A percentile compares a stretch with the other conserved stretches of the same genome.
Conservation (phyloP, 2,113 vertebrate species). For the Orthochromis malagaraziensis region DNA sequence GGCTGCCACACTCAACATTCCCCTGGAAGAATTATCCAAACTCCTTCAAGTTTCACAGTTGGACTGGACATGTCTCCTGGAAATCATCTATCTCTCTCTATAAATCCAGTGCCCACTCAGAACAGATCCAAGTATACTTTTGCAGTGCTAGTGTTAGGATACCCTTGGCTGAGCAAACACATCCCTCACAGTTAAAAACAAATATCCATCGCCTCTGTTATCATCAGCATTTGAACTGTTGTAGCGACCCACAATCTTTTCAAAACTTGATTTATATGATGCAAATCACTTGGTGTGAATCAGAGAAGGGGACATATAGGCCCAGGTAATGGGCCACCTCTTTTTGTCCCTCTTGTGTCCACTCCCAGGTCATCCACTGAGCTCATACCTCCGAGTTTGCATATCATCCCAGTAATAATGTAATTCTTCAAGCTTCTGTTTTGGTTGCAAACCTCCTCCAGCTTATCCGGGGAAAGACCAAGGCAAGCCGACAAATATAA, state of each 20-base stretch:
- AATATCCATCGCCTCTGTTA: not conserved
- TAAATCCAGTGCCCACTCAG: not conserved
- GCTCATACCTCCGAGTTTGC: not conserved
- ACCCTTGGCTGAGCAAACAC: not conserved
- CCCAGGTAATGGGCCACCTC: not conserved
- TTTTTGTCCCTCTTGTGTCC: not conserved
- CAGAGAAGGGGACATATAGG: not conserved
- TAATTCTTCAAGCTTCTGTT: not conserved
- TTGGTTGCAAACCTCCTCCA: not conserved
- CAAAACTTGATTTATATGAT: not conserved
- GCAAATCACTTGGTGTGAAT: not conserved
- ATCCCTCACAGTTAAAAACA: not conserved
- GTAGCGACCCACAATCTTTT: not conserved
- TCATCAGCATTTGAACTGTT: not conserved
- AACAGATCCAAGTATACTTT: not conserved
- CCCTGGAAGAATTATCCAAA: not conserved
- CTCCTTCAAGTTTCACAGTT: not conserved
- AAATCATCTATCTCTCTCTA: not conserved
- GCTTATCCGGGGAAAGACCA: not conserved
- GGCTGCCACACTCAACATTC: not conserved
- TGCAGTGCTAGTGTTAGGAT: not conserved
- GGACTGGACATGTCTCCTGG: not conserved
- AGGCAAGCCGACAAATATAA: not conserved
- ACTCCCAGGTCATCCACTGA: not conserved
- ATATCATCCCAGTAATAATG: not conserved